Conservation (phyloP, 2,113 vertebrate genomes). For the Silurus glanis region DNA sequence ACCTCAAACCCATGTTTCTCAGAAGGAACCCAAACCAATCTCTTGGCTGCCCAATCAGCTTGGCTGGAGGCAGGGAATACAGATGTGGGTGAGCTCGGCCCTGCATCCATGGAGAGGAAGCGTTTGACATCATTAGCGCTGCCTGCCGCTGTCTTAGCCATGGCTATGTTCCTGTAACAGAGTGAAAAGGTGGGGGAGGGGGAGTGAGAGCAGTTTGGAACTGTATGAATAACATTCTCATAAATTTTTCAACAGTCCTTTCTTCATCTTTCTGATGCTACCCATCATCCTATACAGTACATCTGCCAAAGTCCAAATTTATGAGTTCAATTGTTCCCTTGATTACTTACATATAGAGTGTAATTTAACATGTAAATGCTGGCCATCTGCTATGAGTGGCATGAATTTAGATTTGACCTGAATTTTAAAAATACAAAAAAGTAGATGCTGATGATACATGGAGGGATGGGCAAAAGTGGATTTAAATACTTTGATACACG, state of each 20-base stretch:
- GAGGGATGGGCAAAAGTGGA: background rate
- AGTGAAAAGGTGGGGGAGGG: slow-evolving; percentile 26
- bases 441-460: background rate
- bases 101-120: slow-evolving; percentile 68
- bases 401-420: background rate
- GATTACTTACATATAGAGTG: background rate
- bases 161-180: slow-evolving; percentile 64
- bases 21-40: slow-evolving; percentile 80
- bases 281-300: background rate
- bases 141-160: slow-evolving; percentile 71
- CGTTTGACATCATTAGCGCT: slow-evolving; percentile 72
- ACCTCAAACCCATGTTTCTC: slow-evolving; percentile 81
- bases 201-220: background rate
- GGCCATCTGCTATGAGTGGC: background rate
- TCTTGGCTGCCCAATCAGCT: slow-evolving; percentile 79
- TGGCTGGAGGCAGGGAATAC: slow-evolving; percentile 74
- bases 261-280: background rate
- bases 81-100: slow-evolving; percentile 64
- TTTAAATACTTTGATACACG: background rate
- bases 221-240: background rate
- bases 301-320: background rate
- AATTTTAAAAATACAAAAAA: background rate
- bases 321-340: background rate
- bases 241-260: background rate
- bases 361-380: background rate